phyloP scores from a whole-genome alignment of 2,797 vertebrate genomes.

The Pteropus rufus region DNA sequence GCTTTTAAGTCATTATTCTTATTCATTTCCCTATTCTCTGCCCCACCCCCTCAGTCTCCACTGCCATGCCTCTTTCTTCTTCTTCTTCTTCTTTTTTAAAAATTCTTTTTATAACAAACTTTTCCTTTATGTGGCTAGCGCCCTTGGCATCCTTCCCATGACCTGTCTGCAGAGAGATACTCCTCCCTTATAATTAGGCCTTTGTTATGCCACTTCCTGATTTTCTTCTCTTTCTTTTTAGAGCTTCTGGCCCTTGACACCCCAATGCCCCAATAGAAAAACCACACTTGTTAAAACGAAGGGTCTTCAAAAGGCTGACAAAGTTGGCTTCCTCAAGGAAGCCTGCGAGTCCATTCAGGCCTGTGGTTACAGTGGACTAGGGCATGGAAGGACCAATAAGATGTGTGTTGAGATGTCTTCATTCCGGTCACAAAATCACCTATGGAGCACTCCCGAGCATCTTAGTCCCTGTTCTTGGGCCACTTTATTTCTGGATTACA shows the following conservation, averaged over 20 bases:
- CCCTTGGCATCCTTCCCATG: conserved; percentile 61
- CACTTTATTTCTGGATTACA: neutral
- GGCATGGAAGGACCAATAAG: conserved; percentile 37
- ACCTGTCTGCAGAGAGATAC: conserved; percentile 59
- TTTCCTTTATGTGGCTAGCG: conserved; percentile 70
- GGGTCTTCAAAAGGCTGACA: conserved; percentile 22
- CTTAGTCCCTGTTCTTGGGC: neutral
- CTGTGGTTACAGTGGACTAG: neutral
- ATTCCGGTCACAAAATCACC: neutral
- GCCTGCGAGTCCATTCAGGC: neutral
- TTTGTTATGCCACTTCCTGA: conserved; percentile 58
- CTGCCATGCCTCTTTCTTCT: conserved; percentile 28
- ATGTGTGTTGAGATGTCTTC: neutral
- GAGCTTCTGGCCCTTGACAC: conserved; percentile 56
- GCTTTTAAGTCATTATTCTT: conserved; percentile 90
- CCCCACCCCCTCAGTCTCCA: conserved; percentile 60
- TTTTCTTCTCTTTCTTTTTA: conserved; percentile 59
- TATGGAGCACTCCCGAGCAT: neutral
- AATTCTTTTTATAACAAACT: conserved; percentile 65
- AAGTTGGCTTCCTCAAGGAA: conserved; percentile 55
- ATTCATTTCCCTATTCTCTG: conserved; percentile 78
- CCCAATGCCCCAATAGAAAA: neutral
- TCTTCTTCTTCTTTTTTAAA: conserved; percentile 32
- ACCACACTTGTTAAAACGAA: conserved; percentile 49
- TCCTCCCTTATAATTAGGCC: conserved; percentile 68